phyloP scores from a whole-genome alignment of 2,797 vertebrate genomes.

The Coccyzus lansbergi region DNA sequence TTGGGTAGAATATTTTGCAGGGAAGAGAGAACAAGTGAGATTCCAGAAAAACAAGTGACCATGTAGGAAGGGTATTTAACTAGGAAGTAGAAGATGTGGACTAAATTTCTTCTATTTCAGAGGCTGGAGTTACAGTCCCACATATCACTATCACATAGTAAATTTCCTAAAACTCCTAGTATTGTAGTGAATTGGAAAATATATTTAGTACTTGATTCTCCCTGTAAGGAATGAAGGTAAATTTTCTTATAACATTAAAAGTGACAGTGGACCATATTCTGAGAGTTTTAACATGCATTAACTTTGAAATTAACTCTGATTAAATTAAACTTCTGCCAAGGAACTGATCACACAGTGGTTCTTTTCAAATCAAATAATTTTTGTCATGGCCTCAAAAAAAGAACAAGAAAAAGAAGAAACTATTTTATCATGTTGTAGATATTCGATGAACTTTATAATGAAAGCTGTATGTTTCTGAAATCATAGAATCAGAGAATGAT shows the following conservation, averaged over 20 bases:
- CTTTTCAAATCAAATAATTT: neutral
- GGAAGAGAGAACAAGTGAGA: neutral
- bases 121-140: neutral
- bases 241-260: neutral
- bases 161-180: neutral
- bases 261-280: neutral
- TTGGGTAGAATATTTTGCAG: neutral
- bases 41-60: neutral
- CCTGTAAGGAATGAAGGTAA: neutral
- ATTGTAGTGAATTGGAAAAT: neutral
- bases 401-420: neutral
- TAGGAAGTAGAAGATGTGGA: neutral
- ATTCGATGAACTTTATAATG: neutral
- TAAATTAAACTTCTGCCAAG: neutral
- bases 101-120: neutral
- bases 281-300: neutral
- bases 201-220: neutral
- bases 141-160: neutral
- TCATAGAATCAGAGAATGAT: neutral
- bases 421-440: neutral
- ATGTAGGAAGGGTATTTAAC: neutral
- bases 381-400: neutral
- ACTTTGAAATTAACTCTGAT: neutral
- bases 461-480: neutral
- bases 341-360: neutral